A percentile compares a stretch with the other conserved stretches of the same genome.
Evolutionary conservation across 2,797 vertebrate genomes (phyloP).

Genomic region (Danio jaintianensis): DNA sequence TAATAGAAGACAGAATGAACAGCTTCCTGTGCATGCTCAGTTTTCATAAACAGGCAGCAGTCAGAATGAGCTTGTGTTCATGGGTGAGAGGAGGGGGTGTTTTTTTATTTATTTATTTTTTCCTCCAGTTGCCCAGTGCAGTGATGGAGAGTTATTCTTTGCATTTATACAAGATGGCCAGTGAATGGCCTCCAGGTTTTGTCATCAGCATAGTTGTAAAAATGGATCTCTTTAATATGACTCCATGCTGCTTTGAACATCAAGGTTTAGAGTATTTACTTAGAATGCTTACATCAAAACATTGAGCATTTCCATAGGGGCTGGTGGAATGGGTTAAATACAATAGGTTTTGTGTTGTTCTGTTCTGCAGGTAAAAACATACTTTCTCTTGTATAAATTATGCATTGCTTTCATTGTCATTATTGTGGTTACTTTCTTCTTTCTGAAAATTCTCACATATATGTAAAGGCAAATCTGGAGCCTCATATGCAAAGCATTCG

Average conservation of each 20-base stretch:
- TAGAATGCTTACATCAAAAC: slow-evolving; percentile 64
- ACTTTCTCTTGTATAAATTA: slow-evolving; percentile 12
- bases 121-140: slow-evolving; percentile 17
- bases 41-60: slow-evolving; percentile 50
- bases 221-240: slow-evolving; percentile 14
- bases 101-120: background rate
- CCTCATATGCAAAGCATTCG: slow-evolving; percentile 10
- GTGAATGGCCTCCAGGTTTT: slow-evolving; percentile 11
- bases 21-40: background rate
- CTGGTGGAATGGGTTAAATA: slow-evolving; percentile 50
- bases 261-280: slow-evolving; percentile 59
- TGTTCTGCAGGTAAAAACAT: slow-evolving; percentile 54
- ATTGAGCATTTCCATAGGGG: slow-evolving; percentile 61
- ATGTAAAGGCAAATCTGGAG: slow-evolving; percentile 36
- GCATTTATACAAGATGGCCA: no score
- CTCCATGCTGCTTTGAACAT: slow-evolving; percentile 48
- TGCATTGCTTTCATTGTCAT: slow-evolving; percentile 50
- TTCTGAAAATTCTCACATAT: slow-evolving; percentile 41
- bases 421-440: slow-evolving; percentile 52
- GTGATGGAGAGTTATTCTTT: slow-evolving; percentile 4
- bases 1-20: background rate
- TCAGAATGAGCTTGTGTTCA: slow-evolving; percentile 39
- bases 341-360: slow-evolving; percentile 59
- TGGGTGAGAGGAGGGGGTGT: slow-evolving; percentile 14
- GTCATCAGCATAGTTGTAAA: slow-evolving; percentile 28